A percentile compares a stretch with the other conserved stretches of the same genome.
phyloP scores from a whole-genome alignment of 2,888 invertebrate genomes.

The Dolichopus griseipennis region DNA sequence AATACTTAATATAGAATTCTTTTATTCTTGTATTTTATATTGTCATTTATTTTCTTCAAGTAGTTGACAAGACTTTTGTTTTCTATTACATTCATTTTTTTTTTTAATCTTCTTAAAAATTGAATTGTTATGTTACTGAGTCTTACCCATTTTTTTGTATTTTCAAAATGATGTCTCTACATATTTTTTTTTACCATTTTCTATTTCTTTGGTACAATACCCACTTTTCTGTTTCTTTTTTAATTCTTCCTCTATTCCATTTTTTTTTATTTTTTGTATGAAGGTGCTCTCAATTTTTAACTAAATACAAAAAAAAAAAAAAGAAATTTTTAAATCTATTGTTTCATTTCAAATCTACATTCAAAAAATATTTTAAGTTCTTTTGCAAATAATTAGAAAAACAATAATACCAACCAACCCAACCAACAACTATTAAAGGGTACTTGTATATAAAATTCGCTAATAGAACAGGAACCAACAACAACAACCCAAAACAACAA shows the following conservation, averaged over 20 bases:
- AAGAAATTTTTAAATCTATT: too few species aligned
- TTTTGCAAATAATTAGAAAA: background rate
- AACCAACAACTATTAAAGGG: too few species aligned
- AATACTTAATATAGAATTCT: too few species aligned
- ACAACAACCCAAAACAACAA: too few species aligned
- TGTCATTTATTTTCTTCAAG: background rate
- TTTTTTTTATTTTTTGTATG: too few species aligned
- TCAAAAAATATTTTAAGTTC: background rate
- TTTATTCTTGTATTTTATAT: background rate
- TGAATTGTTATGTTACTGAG: background rate
- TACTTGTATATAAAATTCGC: too few species aligned
- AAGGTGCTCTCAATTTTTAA: background rate
- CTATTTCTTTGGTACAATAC: too few species aligned
- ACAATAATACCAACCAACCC: too few species aligned
- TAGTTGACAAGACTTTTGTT: background rate
- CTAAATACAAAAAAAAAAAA: background rate
- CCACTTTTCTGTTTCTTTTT: background rate
- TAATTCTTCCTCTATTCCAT: background rate
- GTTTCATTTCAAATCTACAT: background rate
- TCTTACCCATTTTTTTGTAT: background rate
- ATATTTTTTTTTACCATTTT: too few species aligned
- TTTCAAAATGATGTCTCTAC: too few species aligned
- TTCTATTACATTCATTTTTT: background rate
- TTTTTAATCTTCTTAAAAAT: constrained; percentile 2
- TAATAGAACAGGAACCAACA: too few species aligned